A percentile compares a stretch with the other conserved stretches of the same genome.
These are phyloP conservation scores for Cynocephalus volans DNA, from an alignment of 2,113 vertebrate species.

Conservation along the genomic window DNA sequence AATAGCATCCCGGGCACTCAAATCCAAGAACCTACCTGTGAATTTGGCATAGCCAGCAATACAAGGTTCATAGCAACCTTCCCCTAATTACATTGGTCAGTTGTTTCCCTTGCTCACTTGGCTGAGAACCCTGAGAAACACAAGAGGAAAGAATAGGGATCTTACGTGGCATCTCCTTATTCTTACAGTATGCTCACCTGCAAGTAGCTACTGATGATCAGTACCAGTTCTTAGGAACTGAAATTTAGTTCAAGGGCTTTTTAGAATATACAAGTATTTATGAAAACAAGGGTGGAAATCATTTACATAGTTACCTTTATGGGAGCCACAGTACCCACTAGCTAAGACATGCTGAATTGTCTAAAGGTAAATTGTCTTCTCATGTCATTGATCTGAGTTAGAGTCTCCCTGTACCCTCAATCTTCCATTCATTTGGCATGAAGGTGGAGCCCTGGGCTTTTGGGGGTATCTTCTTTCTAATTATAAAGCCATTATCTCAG, in stretches of 20 bases:
- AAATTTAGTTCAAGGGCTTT: neutral
- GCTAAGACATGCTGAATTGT: neutral
- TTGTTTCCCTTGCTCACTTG: neutral
- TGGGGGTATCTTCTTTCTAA: neutral
- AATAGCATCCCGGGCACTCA: neutral
- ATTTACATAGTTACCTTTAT: neutral
- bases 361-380: neutral
- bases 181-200: neutral
- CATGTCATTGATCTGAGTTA: neutral
- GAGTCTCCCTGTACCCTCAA: neutral
- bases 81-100: neutral
- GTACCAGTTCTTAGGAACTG: neutral
- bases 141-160: neutral
- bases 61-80: neutral
- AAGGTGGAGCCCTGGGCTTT: neutral
- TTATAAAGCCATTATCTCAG: neutral
- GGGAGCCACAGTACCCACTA: neutral
- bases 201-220: neutral
- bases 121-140: neutral
- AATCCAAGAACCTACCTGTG: neutral
- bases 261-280: neutral
- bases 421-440: neutral
- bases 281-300: neutral
- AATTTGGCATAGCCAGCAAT: neutral
- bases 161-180: neutral